Evolutionary conservation across 2,113 vertebrate genomes (phyloP).

Genomic region (Lamprologus lemairii): DNA sequence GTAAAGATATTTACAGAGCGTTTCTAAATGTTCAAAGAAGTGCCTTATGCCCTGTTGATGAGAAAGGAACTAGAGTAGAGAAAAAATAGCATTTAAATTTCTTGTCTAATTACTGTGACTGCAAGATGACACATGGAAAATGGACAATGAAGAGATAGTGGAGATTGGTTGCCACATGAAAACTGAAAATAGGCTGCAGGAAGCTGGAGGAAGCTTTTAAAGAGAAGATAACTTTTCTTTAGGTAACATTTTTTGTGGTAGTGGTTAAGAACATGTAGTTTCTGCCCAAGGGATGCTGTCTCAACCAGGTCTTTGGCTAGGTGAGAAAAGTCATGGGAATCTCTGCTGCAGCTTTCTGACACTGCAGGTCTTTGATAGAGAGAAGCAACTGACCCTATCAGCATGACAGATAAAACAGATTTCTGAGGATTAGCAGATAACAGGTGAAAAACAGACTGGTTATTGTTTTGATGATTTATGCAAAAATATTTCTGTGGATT

Average conservation of each 20-base stretch:
- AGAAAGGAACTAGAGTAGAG: background rate
- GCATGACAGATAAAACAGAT: background rate
- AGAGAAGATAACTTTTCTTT: background rate
- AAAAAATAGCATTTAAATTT: background rate
- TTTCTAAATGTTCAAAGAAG: background rate
- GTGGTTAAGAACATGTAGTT: background rate
- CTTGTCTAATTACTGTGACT: background rate
- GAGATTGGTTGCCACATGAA: background rate
- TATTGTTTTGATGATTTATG: background rate
- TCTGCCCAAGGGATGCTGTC: background rate
- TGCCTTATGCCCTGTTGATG: background rate
- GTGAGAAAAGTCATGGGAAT: slow-evolving; percentile 2
- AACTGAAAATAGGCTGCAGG: background rate
- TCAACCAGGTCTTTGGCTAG: background rate
- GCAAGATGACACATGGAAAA: background rate
- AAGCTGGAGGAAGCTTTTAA: background rate
- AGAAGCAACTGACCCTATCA: background rate
- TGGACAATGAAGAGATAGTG: background rate
- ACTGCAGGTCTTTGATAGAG: background rate
- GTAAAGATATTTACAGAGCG: background rate
- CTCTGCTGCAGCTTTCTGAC: background rate
- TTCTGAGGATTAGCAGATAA: background rate
- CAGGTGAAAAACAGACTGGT: background rate
- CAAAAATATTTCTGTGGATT: background rate
- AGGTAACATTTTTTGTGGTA: background rate